These are phyloP conservation scores for Myotis myotis DNA, from an alignment of 2,797 vertebrate genomes.

Conservation along the genomic window DNA sequence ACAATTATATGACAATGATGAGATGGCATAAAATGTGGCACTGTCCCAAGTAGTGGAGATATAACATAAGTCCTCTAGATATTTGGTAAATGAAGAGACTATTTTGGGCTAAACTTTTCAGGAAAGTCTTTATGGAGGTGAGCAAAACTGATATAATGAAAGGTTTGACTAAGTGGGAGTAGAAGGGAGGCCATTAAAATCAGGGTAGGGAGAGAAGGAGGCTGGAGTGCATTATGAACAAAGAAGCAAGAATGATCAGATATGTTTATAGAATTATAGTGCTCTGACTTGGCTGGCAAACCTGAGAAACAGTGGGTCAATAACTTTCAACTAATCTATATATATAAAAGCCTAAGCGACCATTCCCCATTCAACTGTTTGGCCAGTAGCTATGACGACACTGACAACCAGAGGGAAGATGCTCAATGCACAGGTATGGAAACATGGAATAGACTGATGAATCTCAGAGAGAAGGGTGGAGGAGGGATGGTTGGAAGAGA, in stretches of 20 bases:
- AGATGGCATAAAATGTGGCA: background rate
- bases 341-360: too few species aligned
- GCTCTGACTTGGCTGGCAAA: background rate
- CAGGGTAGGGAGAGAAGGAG: background rate
- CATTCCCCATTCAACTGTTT: too few species aligned
- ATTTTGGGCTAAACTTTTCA: background rate
- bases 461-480: too few species aligned
- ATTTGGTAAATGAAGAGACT: background rate
- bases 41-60: background rate
- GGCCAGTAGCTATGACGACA: too few species aligned
- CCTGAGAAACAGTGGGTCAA: background rate
- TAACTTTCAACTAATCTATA: background rate
- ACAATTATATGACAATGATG: background rate
- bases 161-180: background rate
- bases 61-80: background rate
- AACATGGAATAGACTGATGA: too few species aligned
- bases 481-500: fast-evolving
- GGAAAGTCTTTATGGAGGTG: background rate
- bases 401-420: too few species aligned
- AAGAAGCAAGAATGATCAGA: background rate
- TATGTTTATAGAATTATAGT: background rate
- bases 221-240: background rate
- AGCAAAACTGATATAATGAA: background rate
- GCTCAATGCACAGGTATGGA: too few species aligned
- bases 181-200: background rate